Evolutionary conservation across 1,140 invertebrate genomes (phyloP).

Genomic region (Zaprionus capensis): DNA sequence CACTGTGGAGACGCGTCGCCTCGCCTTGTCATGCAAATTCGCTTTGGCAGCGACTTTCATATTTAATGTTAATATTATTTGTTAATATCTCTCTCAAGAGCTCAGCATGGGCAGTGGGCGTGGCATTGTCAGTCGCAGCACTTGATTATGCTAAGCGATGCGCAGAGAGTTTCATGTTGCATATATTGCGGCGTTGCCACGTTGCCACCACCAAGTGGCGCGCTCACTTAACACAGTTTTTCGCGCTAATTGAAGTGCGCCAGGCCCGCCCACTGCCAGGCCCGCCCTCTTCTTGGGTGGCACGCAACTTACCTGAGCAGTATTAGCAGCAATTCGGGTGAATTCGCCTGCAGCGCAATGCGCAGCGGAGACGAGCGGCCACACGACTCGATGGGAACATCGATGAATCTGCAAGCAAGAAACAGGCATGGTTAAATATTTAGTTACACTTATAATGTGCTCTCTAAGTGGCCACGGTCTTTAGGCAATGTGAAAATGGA

Average conservation of each 20-base stretch:
- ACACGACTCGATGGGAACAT: slow-evolving; percentile 91
- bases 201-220: slow-evolving; percentile 57
- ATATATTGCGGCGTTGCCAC: slow-evolving; percentile 50
- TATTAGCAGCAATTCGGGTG: slow-evolving; percentile 89
- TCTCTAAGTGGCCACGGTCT: slow-evolving; percentile 23
- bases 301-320: slow-evolving; percentile 85
- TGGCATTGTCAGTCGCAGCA: slow-evolving; percentile 49
- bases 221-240: slow-evolving; percentile 69
- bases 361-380: slow-evolving; percentile 88
- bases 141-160: slow-evolving; percentile 78
- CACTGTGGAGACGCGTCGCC: slow-evolving; percentile 67
- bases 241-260: slow-evolving; percentile 71
- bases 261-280: neutral
- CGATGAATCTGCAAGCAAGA: slow-evolving; percentile 87
- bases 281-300: neutral
- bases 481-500: slow-evolving; percentile 28
- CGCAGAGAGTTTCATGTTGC: slow-evolving; percentile 67
- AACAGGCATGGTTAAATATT: slow-evolving; percentile 20
- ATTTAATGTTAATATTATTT: slow-evolving; percentile 83
- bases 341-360: slow-evolving; percentile 89
- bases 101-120: neutral
- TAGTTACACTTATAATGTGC: slow-evolving; percentile 11
- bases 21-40: slow-evolving; percentile 81
- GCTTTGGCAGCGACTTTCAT: slow-evolving; percentile 79
- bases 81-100: slow-evolving; percentile 27